phyloP scores from a whole-genome alignment of 2,797 vertebrate genomes.

The Emydoidea blandingii region DNA sequence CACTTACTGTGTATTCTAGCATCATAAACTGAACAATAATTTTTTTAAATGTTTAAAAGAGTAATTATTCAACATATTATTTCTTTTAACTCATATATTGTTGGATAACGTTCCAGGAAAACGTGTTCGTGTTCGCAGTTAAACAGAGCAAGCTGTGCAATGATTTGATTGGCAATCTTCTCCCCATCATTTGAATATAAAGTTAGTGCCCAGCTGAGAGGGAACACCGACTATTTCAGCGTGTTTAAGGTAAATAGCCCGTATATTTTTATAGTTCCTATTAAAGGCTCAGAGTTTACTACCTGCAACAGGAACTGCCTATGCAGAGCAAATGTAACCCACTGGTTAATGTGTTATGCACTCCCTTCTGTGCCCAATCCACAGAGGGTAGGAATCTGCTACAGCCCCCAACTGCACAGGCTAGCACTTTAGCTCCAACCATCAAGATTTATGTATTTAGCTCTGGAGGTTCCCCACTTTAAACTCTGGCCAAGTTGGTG shows the following conservation, averaged over 20 bases:
- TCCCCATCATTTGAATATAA: neutral
- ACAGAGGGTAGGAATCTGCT: neutral
- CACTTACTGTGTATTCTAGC: neutral
- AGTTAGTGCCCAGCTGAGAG: neutral
- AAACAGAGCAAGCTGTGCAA: neutral
- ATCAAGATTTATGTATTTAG: neutral
- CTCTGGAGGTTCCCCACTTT: neutral
- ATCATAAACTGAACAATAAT: neutral
- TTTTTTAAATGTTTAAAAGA: neutral
- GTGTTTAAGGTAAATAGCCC: neutral
- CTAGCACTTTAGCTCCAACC: neutral
- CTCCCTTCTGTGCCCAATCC: neutral
- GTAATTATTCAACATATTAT: neutral
- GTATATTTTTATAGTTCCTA: neutral
- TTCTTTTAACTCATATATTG: neutral
- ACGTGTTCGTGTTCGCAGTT: neutral
- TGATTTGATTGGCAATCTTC: neutral
- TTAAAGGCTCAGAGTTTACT: slow-evolving; percentile 6
- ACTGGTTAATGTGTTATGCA: neutral
- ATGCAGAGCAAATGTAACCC: neutral
- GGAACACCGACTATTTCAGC: neutral
- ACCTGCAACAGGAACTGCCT: neutral
- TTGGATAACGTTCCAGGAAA: slow-evolving; percentile 22
- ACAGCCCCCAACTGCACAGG: neutral
- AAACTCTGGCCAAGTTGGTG: neutral